Conservation (phyloP, 2,888 invertebrate species). For the Herminia tarsipennalis region DNA sequence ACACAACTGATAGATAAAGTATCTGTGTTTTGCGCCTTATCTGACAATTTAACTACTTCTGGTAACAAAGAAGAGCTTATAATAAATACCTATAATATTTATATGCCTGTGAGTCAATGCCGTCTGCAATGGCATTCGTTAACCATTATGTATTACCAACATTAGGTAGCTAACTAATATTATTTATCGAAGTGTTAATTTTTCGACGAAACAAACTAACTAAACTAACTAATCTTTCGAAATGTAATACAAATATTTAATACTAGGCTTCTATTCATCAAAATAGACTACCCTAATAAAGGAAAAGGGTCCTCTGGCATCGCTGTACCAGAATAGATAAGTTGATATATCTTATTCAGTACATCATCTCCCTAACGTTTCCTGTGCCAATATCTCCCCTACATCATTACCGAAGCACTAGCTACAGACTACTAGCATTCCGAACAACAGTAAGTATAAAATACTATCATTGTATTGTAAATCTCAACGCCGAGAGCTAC, state of each 20-base stretch:
- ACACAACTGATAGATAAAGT: conserved; percentile 10
- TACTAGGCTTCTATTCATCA: too few species aligned
- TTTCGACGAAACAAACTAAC: too few species aligned
- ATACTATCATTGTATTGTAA: too few species aligned
- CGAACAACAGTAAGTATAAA: neutral
- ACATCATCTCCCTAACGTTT: conserved; percentile 2
- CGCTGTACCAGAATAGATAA: neutral
- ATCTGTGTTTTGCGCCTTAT: conserved; percentile 32
- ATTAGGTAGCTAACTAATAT: too few species aligned
- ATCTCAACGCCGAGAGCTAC: neutral
- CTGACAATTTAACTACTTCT: conserved; percentile 26
- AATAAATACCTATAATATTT: neutral
- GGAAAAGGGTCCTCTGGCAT: neutral
- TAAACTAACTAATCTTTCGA: too few species aligned
- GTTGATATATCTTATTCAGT: conserved; percentile 3
- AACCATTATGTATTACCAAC: too few species aligned
- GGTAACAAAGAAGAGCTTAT: conserved; percentile 15
- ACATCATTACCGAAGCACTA: neutral
- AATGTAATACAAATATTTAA: too few species aligned
- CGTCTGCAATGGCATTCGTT: too few species aligned
- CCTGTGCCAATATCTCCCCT: conserved; percentile 5
- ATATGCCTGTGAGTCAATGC: neutral
- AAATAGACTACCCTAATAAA: neutral
- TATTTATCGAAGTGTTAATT: too few species aligned
- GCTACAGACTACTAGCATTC: too few species aligned